Base-by-base conservation (phyloP, 2,888 invertebrate genomes). In the Eupithecia abbreviata region DNA sequence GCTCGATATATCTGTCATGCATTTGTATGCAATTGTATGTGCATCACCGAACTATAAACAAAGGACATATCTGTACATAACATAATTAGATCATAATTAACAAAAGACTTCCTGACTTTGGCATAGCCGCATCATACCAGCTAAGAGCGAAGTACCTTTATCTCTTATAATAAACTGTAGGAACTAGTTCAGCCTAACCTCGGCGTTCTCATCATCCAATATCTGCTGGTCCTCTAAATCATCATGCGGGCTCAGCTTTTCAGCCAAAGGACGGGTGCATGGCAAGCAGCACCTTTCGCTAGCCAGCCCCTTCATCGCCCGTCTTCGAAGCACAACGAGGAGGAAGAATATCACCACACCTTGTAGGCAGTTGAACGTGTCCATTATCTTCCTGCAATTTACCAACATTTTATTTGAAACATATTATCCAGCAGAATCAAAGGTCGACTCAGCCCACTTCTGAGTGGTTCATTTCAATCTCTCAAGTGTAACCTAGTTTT, bases 351-450 rank as follows among this genome's bases (percentile, higher is more conserved):
- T 96, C 47, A 96, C 89, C 7, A 96, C 88, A 0, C 97, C 97
- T 95, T 96, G 96, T 6, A 96, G 91, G 47, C 96, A 95, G 90
- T 97, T 97, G 84, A 96, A 92, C 12, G 94, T 93, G 89, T 97
- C 97, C 85, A 96, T 95, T 66, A 96, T 92, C 85, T 94, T 91
- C 96, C 96, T 96, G 91, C 12, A 87, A 76, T 42, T 66, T 66
- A 66, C 0, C 55, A 58, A 58, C n/a, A n/a, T n/a, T 5, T 6
- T n/a, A 15, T 6, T 51, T n/a, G 0, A 49, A 49, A 49, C 12
- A 47, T 47, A 47, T 51, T 49, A 49, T 51, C 51, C 49, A 13
- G 13, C 13, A 13, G 49, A n/a, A 51, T 51, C 2, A 15, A 51
- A 51, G 15, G 6, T 51, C 51, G 51, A 51, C n/a, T 51, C 5